Evolutionary conservation across 2,797 vertebrate genomes (phyloP).

Genomic region (Mus minutoides): DNA sequence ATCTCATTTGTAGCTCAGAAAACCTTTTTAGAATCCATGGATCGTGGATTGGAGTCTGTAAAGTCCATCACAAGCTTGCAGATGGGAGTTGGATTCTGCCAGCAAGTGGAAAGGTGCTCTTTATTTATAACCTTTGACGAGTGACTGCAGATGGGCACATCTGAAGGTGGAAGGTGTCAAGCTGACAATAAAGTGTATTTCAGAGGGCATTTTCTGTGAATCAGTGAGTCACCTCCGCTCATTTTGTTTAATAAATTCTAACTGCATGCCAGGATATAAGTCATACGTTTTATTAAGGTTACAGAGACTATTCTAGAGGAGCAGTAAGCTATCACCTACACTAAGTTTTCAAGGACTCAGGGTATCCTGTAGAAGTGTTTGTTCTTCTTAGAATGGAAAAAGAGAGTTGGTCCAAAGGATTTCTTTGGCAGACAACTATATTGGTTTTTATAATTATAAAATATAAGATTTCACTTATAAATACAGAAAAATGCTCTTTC

Average conservation of each 20-base stretch:
- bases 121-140: neutral
- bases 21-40: neutral
- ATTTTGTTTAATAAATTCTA: slow-evolving; percentile 60
- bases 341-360: neutral
- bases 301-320: slow-evolving; percentile 32
- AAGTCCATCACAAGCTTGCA: neutral
- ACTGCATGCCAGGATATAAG: neutral
- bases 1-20: slow-evolving; percentile 9
- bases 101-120: slow-evolving; percentile 22
- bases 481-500: neutral
- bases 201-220: slow-evolving; percentile 42
- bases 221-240: slow-evolving; percentile 51
- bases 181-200: slow-evolving; percentile 27
- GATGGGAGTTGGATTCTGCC: neutral
- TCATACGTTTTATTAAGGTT: slow-evolving; percentile 31
- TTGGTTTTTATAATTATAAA: slow-evolving; percentile 52
- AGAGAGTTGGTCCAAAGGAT: neutral
- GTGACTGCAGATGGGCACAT: neutral
- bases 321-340: neutral
- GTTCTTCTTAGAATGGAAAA: slow-evolving; percentile 49
- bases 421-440: slow-evolving; percentile 3
- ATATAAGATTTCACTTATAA: slow-evolving; percentile 18
- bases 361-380: neutral
- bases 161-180: slow-evolving; percentile 42
- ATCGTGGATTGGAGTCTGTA: neutral